phyloP scores from a whole-genome alignment of 2,113 vertebrate genomes.

The Coracopsis vasa region DNA sequence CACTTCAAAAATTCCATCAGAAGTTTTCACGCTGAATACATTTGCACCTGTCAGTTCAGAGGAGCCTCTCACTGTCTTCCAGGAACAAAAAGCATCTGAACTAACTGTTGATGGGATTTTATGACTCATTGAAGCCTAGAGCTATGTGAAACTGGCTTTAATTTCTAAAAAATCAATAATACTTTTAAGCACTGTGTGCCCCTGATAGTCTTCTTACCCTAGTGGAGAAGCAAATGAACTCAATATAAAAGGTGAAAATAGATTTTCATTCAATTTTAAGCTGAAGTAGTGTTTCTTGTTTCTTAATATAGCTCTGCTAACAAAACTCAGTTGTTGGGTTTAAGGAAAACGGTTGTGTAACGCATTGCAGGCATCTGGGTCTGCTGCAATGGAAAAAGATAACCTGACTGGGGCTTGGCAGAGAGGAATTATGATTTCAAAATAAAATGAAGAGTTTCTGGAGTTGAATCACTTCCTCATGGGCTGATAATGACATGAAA shows the following conservation, averaged over 20 bases:
- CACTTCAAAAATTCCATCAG: slow-evolving; percentile 23
- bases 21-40: slow-evolving; percentile 16
- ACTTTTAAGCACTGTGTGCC: not conserved
- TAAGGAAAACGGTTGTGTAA: not conserved
- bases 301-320: slow-evolving; percentile 11
- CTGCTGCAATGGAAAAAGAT: not conserved
- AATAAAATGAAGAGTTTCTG: not conserved
- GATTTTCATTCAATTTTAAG: slow-evolving; percentile 24
- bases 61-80: not conserved
- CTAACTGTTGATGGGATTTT: not conserved
- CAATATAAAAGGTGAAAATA: slow-evolving; percentile 8
- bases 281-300: slow-evolving; percentile 23
- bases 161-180: slow-evolving; percentile 57
- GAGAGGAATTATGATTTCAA: not conserved
- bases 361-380: not conserved
- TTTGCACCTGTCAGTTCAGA: slow-evolving; percentile 19
- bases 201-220: not conserved
- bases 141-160: slow-evolving; percentile 35
- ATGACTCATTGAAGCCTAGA: slow-evolving; percentile 14
- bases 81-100: not conserved
- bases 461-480: not conserved
- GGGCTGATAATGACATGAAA: not conserved
- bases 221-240: not conserved
- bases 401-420: not conserved
- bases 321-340: not conserved